Conservation (phyloP, 2,797 vertebrate species). For the Rhynchotus rufescens region DNA sequence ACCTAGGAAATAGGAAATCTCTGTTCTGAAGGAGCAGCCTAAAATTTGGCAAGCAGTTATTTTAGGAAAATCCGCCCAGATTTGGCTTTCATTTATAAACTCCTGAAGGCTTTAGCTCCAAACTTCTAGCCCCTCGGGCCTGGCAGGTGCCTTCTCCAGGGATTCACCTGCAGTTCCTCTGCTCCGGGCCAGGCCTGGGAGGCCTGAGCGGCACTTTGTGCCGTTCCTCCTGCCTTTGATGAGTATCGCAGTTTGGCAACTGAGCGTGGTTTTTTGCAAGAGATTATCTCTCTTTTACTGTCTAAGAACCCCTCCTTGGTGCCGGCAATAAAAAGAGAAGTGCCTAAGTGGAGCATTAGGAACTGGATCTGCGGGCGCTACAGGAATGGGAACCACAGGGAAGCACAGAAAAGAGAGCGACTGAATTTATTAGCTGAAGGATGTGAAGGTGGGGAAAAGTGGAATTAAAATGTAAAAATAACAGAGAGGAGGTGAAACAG, state of each 20-base stretch:
- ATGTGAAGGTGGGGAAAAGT: not conserved
- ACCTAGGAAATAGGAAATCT: conserved; percentile 12
- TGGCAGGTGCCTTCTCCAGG: not conserved
- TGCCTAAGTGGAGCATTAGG: conserved; percentile 30
- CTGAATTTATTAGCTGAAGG: not conserved
- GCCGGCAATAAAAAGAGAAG: conserved; percentile 26
- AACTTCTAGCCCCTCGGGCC: not conserved
- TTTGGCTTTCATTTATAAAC: conserved; percentile 21
- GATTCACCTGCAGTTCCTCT: not conserved
- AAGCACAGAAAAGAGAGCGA: not conserved
- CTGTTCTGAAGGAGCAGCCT: not conserved
- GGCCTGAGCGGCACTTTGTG: not conserved
- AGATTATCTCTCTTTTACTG: conserved; percentile 33
- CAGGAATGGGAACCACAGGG: not conserved
- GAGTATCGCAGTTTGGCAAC: not conserved
- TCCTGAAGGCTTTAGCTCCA: not conserved
- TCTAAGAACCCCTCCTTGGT: conserved; percentile 46
- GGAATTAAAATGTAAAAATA: not conserved
- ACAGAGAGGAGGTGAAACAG: not conserved
- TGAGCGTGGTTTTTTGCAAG: not conserved
- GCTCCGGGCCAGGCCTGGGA: not conserved
- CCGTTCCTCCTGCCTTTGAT: not conserved
- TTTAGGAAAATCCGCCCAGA: not conserved
- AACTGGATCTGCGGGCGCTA: not conserved
- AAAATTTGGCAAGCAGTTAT: not conserved